These are phyloP conservation scores for Stercorarius parasiticus DNA, from an alignment of 2,113 vertebrate genomes.

Conservation along the genomic window DNA sequence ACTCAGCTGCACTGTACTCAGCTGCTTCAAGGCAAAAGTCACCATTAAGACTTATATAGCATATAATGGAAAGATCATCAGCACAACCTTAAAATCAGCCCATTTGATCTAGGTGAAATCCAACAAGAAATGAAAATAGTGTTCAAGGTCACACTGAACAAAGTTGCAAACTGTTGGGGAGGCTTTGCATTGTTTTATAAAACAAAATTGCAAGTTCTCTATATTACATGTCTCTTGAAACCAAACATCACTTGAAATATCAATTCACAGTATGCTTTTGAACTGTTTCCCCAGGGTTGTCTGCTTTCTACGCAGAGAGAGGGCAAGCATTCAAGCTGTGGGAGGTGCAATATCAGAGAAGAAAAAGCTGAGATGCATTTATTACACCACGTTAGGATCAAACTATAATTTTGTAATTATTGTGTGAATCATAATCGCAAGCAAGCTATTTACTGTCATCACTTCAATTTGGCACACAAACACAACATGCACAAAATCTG, in stretches of 20 bases:
- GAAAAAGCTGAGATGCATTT: not conserved
- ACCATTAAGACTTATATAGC: not conserved
- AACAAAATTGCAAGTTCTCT: not conserved
- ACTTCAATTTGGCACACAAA: not conserved
- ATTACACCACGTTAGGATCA: not conserved
- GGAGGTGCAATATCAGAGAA: not conserved
- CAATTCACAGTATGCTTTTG: not conserved
- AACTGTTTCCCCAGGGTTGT: not conserved
- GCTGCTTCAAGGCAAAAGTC: not conserved
- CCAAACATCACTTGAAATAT: not conserved
- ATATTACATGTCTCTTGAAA: not conserved
- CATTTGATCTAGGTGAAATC: not conserved
- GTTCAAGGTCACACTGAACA: not conserved
- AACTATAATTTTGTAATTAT: slow-evolving; percentile 5
- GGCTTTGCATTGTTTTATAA: not conserved
- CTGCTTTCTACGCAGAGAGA: not conserved
- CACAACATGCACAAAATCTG: not conserved
- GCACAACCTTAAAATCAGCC: not conserved
- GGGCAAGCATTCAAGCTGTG: not conserved
- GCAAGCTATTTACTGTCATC: slow-evolving; percentile 11
- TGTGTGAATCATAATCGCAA: not conserved
- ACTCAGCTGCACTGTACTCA: not conserved
- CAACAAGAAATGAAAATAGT: not conserved
- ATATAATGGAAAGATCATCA: not conserved
- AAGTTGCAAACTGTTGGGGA: not conserved